Conservation (phyloP, 2,888 invertebrate genomes). For the Polydrusus cervinus region DNA sequence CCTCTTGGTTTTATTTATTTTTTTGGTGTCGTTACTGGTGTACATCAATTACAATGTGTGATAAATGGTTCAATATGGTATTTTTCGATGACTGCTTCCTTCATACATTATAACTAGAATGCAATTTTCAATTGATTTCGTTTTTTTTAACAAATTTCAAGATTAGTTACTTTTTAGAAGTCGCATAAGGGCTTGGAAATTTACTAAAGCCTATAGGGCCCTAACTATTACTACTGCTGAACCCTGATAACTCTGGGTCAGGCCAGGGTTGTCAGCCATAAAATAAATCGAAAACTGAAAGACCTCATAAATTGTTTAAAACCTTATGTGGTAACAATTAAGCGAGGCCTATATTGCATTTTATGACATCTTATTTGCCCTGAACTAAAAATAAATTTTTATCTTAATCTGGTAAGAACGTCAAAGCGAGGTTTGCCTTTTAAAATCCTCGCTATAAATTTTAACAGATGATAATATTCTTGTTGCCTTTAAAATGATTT, state of each 20-base stretch:
- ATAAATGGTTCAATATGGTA: too few relatives aligned
- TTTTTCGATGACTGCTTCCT: too few relatives aligned
- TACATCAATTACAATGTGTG: too few relatives aligned
- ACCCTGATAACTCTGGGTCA: not conserved
- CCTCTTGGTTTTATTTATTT: too few relatives aligned
- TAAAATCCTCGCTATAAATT: conserved; percentile 38
- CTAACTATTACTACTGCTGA: not conserved
- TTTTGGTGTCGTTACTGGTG: too few relatives aligned
- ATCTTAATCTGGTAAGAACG: conserved; percentile 35
- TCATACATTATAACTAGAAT: too few relatives aligned
- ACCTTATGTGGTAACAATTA: not conserved
- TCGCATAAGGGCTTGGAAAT: too few relatives aligned
- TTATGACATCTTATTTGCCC: conserved; percentile 31
- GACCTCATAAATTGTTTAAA: not conserved
- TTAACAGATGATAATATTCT: conserved; percentile 20
- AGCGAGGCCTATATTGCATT: conserved; percentile 5
- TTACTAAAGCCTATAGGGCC: too few relatives aligned
- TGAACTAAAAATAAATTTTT: conserved; percentile 43
- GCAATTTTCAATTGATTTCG: too few relatives aligned
- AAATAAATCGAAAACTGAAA: not conserved
- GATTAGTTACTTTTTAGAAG: too few relatives aligned
- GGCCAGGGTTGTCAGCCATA: not conserved
- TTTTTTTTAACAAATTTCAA: too few relatives aligned
- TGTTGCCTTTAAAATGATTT: conserved; percentile 10
- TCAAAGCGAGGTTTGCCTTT: conserved; percentile 28